Conservation (phyloP, 2,113 vertebrate species). For the Panthera tigris region DNA sequence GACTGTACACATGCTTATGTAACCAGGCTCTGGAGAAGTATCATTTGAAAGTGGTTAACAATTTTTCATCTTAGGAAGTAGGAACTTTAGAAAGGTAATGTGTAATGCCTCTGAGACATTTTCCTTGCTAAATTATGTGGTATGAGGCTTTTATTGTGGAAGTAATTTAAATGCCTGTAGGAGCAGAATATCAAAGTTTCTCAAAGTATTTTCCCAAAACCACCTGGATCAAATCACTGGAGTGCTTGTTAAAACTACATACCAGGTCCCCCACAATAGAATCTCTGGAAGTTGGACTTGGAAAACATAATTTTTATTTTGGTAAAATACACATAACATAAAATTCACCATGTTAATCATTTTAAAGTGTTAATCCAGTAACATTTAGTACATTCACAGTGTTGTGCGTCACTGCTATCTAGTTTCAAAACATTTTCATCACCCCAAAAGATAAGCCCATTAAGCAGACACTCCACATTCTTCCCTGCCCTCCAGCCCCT, state of each 20-base stretch:
- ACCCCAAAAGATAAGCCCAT: not conserved
- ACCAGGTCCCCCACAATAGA: not conserved
- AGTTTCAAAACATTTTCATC: not conserved
- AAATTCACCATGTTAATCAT: not conserved
- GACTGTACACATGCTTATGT: not conserved
- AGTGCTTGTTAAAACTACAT: not conserved
- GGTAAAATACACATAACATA: not conserved
- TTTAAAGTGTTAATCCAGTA: conserved; percentile 11
- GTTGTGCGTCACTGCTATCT: not conserved
- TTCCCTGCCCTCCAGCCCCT: not conserved
- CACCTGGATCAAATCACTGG: not conserved
- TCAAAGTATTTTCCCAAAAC: not conserved
- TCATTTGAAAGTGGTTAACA: not conserved
- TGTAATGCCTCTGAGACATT: not conserved
- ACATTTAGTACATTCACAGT: not conserved
- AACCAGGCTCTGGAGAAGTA: not conserved
- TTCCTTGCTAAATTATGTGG: not conserved
- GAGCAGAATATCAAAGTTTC: not conserved
- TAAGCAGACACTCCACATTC: not conserved
- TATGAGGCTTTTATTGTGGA: not conserved
- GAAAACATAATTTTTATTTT: conserved; percentile 17
- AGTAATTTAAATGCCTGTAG: conserved; percentile 14
- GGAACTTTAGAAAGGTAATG: not conserved
- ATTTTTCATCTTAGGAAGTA: not conserved
- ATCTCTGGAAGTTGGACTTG: not conserved